A percentile compares a stretch with the other conserved stretches of the same genome.
phyloP scores from a whole-genome alignment of 2,888 invertebrate species.

The Thereva nobilitata region DNA sequence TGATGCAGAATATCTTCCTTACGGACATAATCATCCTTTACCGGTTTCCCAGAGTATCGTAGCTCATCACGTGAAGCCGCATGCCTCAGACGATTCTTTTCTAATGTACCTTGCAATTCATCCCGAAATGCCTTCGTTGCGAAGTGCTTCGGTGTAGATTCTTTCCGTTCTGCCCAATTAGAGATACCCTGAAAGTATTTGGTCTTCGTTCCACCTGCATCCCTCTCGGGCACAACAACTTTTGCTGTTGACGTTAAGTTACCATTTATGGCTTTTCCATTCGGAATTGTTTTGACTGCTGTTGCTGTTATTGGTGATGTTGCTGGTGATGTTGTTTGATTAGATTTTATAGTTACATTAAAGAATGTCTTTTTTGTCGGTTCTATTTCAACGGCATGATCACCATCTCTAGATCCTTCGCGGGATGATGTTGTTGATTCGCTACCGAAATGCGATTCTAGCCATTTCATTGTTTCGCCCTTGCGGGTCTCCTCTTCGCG shows the following conservation, averaged over 20 bases:
- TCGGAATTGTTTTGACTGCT: slow-evolving; percentile 58
- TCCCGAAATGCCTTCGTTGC: slow-evolving; percentile 57
- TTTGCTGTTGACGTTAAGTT: slow-evolving; percentile 57
- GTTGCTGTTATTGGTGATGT: slow-evolving; percentile 55
- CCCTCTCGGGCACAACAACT: slow-evolving; percentile 63
- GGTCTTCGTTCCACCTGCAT: slow-evolving; percentile 59
- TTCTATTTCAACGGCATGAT: slow-evolving; percentile 63
- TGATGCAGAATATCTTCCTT: slow-evolving; percentile 56
- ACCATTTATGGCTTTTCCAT: slow-evolving; percentile 41
- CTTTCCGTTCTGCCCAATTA: slow-evolving; percentile 76
- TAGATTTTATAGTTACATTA: slow-evolving; percentile 74
- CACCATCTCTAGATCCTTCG: slow-evolving; percentile 57
- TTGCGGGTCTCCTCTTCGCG: slow-evolving; percentile 88
- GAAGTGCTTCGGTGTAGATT: slow-evolving; percentile 53
- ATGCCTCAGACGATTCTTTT: slow-evolving; percentile 53
- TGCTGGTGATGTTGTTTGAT: slow-evolving; percentile 50
- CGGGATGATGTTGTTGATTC: slow-evolving; percentile 76
- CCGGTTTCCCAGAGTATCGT: slow-evolving; percentile 6
- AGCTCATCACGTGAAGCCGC: slow-evolving; percentile 46
- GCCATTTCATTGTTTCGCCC: slow-evolving; percentile 88
- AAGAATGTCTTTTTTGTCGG: slow-evolving; percentile 75
- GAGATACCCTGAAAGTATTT: slow-evolving; percentile 74
- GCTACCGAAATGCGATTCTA: slow-evolving; percentile 88
- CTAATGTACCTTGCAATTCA: slow-evolving; percentile 56
- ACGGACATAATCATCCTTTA: slow-evolving; percentile 51